Percentiles rank a stretch among this genome's conserved stretches.
Conservation (phyloP, 2,888 invertebrate species). For the Xestia xanthographa region DNA sequence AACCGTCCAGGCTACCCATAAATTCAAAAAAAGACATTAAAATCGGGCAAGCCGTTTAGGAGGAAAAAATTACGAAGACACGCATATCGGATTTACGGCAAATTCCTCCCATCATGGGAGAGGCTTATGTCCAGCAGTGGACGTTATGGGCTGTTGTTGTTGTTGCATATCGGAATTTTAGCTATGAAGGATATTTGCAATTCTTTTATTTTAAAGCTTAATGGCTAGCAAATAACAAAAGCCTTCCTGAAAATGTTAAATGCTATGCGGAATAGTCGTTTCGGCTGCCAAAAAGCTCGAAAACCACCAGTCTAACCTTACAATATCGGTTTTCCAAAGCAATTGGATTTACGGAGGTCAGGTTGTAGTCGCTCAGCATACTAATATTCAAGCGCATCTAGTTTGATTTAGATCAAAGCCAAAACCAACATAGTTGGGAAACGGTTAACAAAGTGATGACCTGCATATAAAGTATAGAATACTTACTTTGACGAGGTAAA, state of each 20-base stretch:
- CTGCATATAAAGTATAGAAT: constrained; percentile 43
- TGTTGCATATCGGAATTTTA: not conserved
- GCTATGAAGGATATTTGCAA: not conserved
- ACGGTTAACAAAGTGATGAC: constrained; percentile 50
- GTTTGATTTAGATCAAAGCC: constrained; percentile 34
- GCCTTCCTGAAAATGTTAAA: not conserved
- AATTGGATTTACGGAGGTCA: constrained; percentile 25
- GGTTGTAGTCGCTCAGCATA: constrained; percentile 18
- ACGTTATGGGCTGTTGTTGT: too few relatives aligned
- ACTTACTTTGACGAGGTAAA: constrained; percentile 5
- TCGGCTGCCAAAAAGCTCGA: not conserved
- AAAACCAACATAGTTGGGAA: constrained; percentile 36
- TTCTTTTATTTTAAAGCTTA: not conserved
- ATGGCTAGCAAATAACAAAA: not conserved
- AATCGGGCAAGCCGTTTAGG: not conserved
- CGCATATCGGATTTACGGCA: too few relatives aligned
- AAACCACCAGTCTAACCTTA: not conserved
- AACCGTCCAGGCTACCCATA: not conserved
- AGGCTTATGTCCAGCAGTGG: too few relatives aligned
- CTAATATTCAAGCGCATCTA: constrained; percentile 33
- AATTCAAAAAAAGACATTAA: not conserved
- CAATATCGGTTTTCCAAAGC: constrained; percentile 25
- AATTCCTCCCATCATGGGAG: too few relatives aligned
- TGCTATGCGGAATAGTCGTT: not conserved
- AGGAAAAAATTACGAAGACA: not conserved